These are phyloP conservation scores for Tipula confusa DNA, from an alignment of 2,888 invertebrate species.

Conservation along the genomic window DNA sequence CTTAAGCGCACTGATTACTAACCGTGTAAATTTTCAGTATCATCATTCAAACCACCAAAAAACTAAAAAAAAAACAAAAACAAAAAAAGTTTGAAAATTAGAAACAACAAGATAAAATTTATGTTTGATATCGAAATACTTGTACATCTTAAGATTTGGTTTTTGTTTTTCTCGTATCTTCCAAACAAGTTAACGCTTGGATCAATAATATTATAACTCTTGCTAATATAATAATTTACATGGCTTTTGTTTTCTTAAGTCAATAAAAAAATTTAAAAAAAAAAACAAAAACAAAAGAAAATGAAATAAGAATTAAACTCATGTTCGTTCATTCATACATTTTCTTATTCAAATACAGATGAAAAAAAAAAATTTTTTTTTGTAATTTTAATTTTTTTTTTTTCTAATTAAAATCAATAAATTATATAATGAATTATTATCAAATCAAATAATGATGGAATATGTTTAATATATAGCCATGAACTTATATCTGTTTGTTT, in stretches of 20 bases:
- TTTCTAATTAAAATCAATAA: not conserved
- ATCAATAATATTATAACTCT: slow-evolving; percentile 7
- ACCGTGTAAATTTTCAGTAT: not conserved
- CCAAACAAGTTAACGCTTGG: not conserved
- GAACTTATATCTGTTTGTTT: not conserved
- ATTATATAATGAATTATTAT: not conserved
- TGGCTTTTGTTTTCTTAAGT: not conserved
- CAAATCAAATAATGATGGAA: slow-evolving; percentile 12
- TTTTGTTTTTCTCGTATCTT: not conserved
- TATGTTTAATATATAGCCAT: not conserved
- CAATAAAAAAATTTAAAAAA: not conserved
- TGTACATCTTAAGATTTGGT: not conserved
- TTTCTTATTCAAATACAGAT: not conserved
- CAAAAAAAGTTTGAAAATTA: not conserved
- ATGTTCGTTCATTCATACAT: not conserved
- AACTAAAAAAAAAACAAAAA: not conserved
- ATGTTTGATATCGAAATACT: slow-evolving; percentile 25
- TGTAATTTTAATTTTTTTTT: not conserved
- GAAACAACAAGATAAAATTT: no score
- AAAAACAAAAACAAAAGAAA: not conserved
- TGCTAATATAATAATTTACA: not conserved
- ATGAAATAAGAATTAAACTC: not conserved
- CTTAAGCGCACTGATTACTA: not conserved
- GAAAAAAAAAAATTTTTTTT: no score
- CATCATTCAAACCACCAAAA: slow-evolving; percentile 20